Conservation (phyloP, 2,888 invertebrate species). For the Azorinus chamasolen region DNA sequence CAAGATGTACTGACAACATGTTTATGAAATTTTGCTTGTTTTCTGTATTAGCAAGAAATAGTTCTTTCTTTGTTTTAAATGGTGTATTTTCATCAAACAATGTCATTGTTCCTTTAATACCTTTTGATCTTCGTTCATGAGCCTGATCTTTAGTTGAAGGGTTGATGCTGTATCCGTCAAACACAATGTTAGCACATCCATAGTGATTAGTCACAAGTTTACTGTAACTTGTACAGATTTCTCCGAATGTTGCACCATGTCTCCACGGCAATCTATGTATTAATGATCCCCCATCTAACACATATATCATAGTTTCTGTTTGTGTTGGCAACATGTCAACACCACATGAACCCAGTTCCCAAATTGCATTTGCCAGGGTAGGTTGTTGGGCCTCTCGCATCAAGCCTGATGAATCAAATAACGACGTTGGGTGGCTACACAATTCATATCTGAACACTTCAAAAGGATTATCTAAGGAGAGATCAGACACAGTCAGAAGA, state of each 20-base stretch:
- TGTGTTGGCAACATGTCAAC: slow-evolving; percentile 2
- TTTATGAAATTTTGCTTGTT: slow-evolving; percentile 72
- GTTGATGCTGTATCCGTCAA: slow-evolving; percentile 69
- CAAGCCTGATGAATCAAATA: slow-evolving; percentile 62
- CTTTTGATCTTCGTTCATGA: slow-evolving; percentile 59
- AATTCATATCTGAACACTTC: slow-evolving; percentile 63
- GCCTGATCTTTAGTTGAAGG: slow-evolving; percentile 69
- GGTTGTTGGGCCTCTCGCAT: slow-evolving; percentile 60
- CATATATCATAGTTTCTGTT: slow-evolving; percentile 23
- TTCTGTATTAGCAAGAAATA: slow-evolving; percentile 62
- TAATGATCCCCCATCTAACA: slow-evolving; percentile 67
- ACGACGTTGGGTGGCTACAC: slow-evolving; percentile 55
- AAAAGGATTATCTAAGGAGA: slow-evolving; percentile 26
- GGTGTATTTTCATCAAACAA: slow-evolving; percentile 55
- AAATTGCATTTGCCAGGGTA: slow-evolving; percentile 60
- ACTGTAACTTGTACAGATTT: slow-evolving; percentile 54
- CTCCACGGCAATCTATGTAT: slow-evolving; percentile 63
- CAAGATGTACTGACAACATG: slow-evolving; percentile 40
- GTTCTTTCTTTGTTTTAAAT: slow-evolving; percentile 63
- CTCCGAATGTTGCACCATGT: slow-evolving; percentile 49
- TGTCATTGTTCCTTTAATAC: slow-evolving; percentile 41
- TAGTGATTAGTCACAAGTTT: slow-evolving; percentile 49
- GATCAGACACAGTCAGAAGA: slow-evolving; percentile 42
- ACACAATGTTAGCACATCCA: slow-evolving; percentile 47
- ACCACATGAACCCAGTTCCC: slow-evolving; percentile 31